Evolutionary conservation across 2,888 invertebrate species (phyloP), one percentile per base, ranked within the genome.

Genomic region (Pseudanteris insignis): DNA sequence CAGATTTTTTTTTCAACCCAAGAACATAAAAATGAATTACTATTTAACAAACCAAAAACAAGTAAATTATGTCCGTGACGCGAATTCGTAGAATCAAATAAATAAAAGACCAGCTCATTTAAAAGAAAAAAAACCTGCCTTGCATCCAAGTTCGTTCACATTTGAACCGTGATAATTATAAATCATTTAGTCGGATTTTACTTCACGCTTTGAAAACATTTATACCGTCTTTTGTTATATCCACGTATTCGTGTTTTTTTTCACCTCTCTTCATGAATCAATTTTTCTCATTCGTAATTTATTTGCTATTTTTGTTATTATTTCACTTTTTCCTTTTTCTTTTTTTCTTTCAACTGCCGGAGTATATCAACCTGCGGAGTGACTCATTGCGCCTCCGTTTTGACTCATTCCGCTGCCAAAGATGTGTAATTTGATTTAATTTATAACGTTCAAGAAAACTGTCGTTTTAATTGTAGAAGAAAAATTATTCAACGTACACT

Each of bases 361-460:
- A 57, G 58, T 58, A 50, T 58, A 58, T 58, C 48, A 57, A 57
- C 57, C 57, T 37, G 48, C 57, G n/a, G n/a, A n/a, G n/a, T n/a
- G n/a, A n/a, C n/a, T n/a, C n/a, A n/a, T n/a, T n/a, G n/a, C n/a
- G n/a, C n/a, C n/a, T n/a, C n/a, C n/a, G n/a, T n/a, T n/a, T n/a
- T n/a, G n/a, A n/a, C n/a, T n/a, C n/a, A n/a, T n/a, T n/a, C n/a
- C n/a, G n/a, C n/a, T n/a, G n/a, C n/a, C n/a, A n/a, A n/a, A n/a
- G n/a, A n/a, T n/a, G n/a, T n/a, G n/a, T n/a, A n/a, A n/a, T n/a
- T n/a, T n/a, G n/a, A n/a, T n/a, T n/a, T n/a, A n/a, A n/a, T n/a
- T n/a, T n/a, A n/a, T n/a, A n/a, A n/a, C n/a, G n/a, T n/a, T n/a
- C n/a, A n/a, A n/a, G n/a, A n/a, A n/a, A n/a, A n/a, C n/a, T n/a